Percentiles rank a stretch among this genome's conserved stretches.
Evolutionary conservation across 64 coral and sea anemone species (phyloP).

Genomic region (Stylophora pistillata): DNA sequence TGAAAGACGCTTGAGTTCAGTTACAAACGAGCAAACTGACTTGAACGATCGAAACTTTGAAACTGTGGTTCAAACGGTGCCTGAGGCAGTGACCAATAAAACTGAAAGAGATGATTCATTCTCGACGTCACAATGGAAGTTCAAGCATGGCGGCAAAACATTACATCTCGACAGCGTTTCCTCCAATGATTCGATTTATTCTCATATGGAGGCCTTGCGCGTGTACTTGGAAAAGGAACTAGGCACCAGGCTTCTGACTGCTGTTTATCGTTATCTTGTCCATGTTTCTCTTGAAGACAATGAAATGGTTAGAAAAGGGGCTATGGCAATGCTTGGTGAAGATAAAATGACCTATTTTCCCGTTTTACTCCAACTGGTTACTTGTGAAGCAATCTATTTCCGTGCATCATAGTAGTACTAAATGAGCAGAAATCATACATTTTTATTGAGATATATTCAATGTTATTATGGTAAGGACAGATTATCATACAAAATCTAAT

Average conservation of each 20-base stretch:
- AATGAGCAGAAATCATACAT: background rate
- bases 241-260: slow-evolving; percentile 51
- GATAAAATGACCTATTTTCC: slow-evolving; percentile 43
- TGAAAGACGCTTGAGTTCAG: background rate
- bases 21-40: background rate
- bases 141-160: slow-evolving; percentile 53
- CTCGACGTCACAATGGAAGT: slow-evolving; percentile 15
- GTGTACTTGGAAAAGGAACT: slow-evolving; percentile 54
- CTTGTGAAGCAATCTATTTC: slow-evolving; percentile 48
- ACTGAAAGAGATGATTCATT: background rate
- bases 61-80: background rate
- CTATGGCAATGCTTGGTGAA: slow-evolving; percentile 40
- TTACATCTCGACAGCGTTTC: slow-evolving; percentile 43
- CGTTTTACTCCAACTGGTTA: slow-evolving; percentile 51
- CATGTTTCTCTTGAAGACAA: slow-evolving; percentile 13
- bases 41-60: background rate
- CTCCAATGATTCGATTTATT: slow-evolving; percentile 35
- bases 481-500: no score
- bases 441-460: background rate
- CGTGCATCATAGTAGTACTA: background rate
- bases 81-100: background rate
- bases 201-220: slow-evolving; percentile 57
- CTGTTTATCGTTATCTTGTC: slow-evolving; percentile 58
- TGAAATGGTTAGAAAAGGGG: background rate
- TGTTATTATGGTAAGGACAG: no score